Base-by-base conservation (phyloP, 1,140 invertebrate species). In the Ostrea denselamellosa region DNA sequence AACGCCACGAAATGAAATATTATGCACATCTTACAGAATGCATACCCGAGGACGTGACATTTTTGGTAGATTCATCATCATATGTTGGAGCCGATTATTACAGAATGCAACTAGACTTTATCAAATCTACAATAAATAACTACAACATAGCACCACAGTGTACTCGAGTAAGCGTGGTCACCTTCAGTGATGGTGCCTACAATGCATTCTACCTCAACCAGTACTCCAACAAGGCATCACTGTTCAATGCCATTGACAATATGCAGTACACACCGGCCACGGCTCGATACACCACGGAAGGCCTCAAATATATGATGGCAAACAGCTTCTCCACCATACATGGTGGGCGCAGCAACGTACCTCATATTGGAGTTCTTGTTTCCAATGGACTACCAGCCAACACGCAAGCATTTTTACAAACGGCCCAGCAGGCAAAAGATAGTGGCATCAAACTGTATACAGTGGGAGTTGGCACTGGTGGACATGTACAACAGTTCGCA, bases 11-110 rank as follows among this genome's bases (percentile, higher is more conserved):
- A 52, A 52, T 12, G 10, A 25, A n/a, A 25, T 8, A 53, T 83
- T 25, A 25, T 22, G 25, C 68, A 25, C 68, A 77, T 53, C 51
- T 83, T 83, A 19, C 87, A 90, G 88, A 56, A 85, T 88, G 89
- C 44, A 71, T 89, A 28, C 90, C 87, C 2, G 90, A 90, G 9
- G 92, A 93, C 83, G 90, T 93, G 28, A 89, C 91, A 2, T 93
- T 93, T 86, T 86, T 93, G 77, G 86, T 93, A 56, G 92, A 93
- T 77, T 91, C 92, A 0, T 93, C 92, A 12, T 86, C 87, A n/a
- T 92, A 92, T 71, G 92, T 93, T n/a, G 91, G 91, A 28, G 56
- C 88, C 8, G 85, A 85, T 58, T 91, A 93, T 77, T 93, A 93
- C 88, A 56, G 88, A 65, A 86, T 88, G 22, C 87, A 92, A 58